Percentiles rank a stretch among this genome's conserved stretches.
Conservation (phyloP, 2,113 vertebrate species). For the Gallinago media region DNA sequence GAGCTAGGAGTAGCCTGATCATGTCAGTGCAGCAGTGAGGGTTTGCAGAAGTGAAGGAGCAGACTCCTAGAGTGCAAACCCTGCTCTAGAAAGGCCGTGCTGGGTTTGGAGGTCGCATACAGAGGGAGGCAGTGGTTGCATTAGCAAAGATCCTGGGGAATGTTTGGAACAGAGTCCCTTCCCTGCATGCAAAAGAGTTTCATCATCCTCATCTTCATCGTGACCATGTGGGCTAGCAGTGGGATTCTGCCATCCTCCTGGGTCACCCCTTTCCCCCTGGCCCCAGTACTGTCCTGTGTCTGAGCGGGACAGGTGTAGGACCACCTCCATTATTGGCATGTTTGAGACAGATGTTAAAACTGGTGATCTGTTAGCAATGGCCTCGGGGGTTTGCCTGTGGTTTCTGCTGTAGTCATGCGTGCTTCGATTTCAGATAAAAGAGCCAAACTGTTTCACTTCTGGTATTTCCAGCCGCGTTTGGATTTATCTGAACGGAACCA, state of each 20-base stretch:
- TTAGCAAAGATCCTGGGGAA: not conserved
- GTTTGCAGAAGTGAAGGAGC: constrained; percentile 3
- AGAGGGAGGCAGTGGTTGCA: not conserved
- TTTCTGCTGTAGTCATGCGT: constrained; percentile 63
- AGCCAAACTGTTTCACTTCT: constrained; percentile 68
- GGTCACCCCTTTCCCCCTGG: not conserved
- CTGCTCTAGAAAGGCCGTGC: not conserved
- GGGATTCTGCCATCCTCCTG: constrained; percentile 46
- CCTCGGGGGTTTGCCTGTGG: constrained; percentile 40
- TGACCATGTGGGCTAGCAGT: constrained; percentile 28
- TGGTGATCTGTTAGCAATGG: constrained; percentile 39
- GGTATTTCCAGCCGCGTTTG: constrained; percentile 72
- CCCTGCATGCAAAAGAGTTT: constrained; percentile 31
- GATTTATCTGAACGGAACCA: constrained; percentile 69
- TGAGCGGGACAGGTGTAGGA: not conserved
- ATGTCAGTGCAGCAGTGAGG: not conserved
- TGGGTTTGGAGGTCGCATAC: not conserved
- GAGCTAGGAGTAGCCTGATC: not conserved
- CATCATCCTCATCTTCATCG: constrained; percentile 48
- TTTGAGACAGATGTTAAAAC: constrained; percentile 72
- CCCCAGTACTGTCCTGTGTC: not conserved
- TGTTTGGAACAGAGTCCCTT: constrained; percentile 5
- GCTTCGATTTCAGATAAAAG: constrained; percentile 70
- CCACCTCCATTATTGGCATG: constrained; percentile 26
- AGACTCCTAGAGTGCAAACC: not conserved